These are phyloP conservation scores for Ormyrus pomaceus DNA, from an alignment of 2,888 invertebrate genomes.

Conservation along the genomic window DNA sequence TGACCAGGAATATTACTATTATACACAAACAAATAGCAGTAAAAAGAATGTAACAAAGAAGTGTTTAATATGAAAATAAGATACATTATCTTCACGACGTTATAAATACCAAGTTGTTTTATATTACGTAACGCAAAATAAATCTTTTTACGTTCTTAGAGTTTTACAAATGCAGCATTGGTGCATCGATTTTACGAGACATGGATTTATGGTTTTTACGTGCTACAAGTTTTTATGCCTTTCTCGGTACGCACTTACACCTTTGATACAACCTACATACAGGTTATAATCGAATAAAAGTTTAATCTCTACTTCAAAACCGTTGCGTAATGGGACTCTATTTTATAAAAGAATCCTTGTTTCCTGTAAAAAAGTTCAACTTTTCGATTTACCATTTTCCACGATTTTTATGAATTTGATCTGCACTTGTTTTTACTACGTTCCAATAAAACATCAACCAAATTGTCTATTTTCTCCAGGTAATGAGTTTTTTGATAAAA, in stretches of 20 bases:
- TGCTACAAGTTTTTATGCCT: conserved; percentile 20
- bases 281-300: conserved; percentile 20
- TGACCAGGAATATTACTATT: no score
- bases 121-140: conserved; percentile 4
- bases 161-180: conserved; percentile 20
- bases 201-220: conserved; percentile 38
- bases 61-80: conserved; percentile 1
- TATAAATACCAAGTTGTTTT: conserved; percentile 10
- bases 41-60: background rate
- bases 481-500: no score
- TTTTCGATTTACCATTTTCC: no score
- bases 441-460: no score
- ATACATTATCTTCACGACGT: background rate
- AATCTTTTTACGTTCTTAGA: conserved; percentile 24
- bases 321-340: no score
- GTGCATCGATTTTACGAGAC: conserved; percentile 35
- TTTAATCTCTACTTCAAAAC: background rate
- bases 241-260: background rate
- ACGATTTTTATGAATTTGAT: no score
- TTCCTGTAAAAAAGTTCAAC: no score
- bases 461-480: no score
- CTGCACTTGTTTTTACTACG: no score
- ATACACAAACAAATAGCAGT: no score
- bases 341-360: no score
- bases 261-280: background rate